These are phyloP conservation scores for Rhea americana DNA, from an alignment of 2,113 vertebrate genomes.

Conservation along the genomic window DNA sequence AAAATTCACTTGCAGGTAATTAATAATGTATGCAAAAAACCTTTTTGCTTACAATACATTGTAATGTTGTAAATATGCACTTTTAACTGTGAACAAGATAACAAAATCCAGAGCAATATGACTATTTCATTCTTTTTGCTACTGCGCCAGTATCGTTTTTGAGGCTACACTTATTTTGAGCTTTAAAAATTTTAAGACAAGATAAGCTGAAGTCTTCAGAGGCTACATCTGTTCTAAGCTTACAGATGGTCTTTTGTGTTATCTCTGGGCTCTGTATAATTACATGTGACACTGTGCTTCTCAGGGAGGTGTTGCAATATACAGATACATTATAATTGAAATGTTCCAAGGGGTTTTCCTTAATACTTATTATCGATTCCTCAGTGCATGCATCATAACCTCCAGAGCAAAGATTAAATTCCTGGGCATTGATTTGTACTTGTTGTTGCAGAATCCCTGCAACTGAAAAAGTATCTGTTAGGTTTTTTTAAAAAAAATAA, in stretches of 20 bases:
- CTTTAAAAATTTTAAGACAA: slow-evolving; percentile 51
- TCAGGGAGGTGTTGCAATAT: slow-evolving; percentile 52
- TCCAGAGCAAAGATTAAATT: slow-evolving; percentile 42
- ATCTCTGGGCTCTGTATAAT: slow-evolving; percentile 63
- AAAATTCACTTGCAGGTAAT: not conserved
- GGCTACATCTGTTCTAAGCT: slow-evolving; percentile 66
- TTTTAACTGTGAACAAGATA: not conserved
- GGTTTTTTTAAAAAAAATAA: not conserved
- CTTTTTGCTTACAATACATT: not conserved
- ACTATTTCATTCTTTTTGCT: not conserved
- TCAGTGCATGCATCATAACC: not conserved
- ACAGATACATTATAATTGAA: slow-evolving; percentile 64
- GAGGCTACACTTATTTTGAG: slow-evolving; percentile 34
- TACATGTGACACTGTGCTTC: slow-evolving; percentile 59
- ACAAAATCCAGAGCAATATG: not conserved
- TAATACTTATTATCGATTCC: slow-evolving; percentile 45
- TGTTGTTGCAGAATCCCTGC: not conserved
- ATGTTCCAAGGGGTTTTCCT: slow-evolving; percentile 34
- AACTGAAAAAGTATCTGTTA: not conserved
- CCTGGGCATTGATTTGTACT: not conserved
- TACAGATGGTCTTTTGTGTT: slow-evolving; percentile 77
- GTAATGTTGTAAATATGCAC: not conserved
- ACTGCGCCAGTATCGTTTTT: not conserved
- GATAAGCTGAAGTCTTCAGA: slow-evolving; percentile 67
- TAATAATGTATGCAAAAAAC: not conserved